A percentile compares a stretch with the other conserved stretches of the same genome.
Evolutionary conservation across 2,797 vertebrate genomes (phyloP).

Genomic region (Enteromius viviparus): DNA sequence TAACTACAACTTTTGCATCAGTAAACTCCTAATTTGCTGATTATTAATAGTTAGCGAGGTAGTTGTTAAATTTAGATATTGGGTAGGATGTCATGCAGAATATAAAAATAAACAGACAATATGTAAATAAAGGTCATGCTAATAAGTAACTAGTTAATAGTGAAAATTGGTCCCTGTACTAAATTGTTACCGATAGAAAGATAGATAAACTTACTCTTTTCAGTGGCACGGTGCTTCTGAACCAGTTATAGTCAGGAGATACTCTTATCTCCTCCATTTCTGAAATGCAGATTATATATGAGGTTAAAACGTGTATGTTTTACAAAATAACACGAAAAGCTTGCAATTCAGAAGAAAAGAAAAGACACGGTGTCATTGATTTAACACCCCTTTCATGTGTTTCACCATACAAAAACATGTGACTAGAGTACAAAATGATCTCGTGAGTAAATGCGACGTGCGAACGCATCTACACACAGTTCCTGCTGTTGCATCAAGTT

Average conservation of each 20-base stretch:
- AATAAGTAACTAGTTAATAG: background rate
- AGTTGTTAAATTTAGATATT: too few species aligned
- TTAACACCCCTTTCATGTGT: background rate
- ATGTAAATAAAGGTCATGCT: background rate
- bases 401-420: constrained; percentile 22
- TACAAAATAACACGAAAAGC: background rate
- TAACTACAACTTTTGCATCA: too few species aligned
- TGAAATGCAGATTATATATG: constrained; percentile 10
- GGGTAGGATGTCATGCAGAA: background rate
- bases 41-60: too few species aligned
- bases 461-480: background rate
- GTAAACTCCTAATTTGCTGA: too few species aligned
- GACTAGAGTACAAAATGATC: background rate
- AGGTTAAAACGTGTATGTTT: background rate
- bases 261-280: constrained; percentile 98
- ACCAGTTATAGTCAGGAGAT: constrained; percentile 99
- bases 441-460: background rate
- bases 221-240: constrained; percentile 96
- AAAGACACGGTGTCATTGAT: background rate
- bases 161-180: background rate
- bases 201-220: constrained; percentile 84
- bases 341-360: background rate
- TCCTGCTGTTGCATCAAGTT: background rate
- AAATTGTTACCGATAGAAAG: background rate
- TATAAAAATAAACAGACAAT: background rate